Evolutionary conservation across 2,888 invertebrate species (phyloP).

Genomic region (Platynereis dumerilii): DNA sequence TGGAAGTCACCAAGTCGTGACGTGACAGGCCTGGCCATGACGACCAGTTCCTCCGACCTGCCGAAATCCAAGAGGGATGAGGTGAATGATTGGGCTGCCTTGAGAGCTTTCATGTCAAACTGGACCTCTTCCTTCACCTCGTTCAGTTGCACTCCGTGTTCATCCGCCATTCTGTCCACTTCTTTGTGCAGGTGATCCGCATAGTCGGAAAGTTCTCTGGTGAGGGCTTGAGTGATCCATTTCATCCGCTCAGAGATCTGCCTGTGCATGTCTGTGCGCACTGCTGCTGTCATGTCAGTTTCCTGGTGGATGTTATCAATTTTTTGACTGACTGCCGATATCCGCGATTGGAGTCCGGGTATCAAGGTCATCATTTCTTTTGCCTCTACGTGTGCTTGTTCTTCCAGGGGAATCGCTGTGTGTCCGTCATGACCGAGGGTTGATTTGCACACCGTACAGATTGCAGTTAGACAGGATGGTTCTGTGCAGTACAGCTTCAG

Average conservation of each 20-base stretch:
- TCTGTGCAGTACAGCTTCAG: slow-evolving; percentile 37
- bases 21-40: slow-evolving; percentile 35
- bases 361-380: slow-evolving; percentile 26
- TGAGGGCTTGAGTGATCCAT: slow-evolving; percentile 34
- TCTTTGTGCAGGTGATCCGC: slow-evolving; percentile 38
- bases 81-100: slow-evolving; percentile 34
- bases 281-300: slow-evolving; percentile 36
- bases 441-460: slow-evolving; percentile 41
- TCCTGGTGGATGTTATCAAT: slow-evolving; percentile 36
- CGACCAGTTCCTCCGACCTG: slow-evolving; percentile 40
- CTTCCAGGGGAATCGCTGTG: slow-evolving; percentile 34
- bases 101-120: slow-evolving; percentile 33
- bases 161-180: slow-evolving; percentile 39
- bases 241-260: slow-evolving; percentile 39
- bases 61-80: slow-evolving; percentile 38
- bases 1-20: slow-evolving; percentile 36
- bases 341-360: slow-evolving; percentile 29
- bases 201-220: slow-evolving; percentile 35
- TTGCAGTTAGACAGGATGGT: slow-evolving; percentile 37
- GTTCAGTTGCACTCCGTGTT: slow-evolving; percentile 34
- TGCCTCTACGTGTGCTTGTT: slow-evolving; percentile 35
- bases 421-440: slow-evolving; percentile 40
- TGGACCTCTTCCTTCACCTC: slow-evolving; percentile 29
- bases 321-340: slow-evolving; percentile 32
- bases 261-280: slow-evolving; percentile 37